A percentile compares a stretch with the other conserved stretches of the same genome.
Conservation (phyloP, 2,888 invertebrate species). For the Caenorhabditis macrosperma region DNA sequence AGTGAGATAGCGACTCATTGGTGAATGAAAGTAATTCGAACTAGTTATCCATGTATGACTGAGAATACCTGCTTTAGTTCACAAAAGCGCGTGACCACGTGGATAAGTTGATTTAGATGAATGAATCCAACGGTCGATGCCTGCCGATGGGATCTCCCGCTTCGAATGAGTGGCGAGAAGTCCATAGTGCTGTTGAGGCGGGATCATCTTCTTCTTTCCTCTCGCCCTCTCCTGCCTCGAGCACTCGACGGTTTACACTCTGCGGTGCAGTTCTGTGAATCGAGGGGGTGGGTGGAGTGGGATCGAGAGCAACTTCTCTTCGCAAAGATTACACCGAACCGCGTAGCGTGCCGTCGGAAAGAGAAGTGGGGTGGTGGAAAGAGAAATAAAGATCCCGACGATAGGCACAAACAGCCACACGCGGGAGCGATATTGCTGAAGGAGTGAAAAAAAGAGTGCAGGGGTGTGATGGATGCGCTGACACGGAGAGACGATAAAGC, state of each 20-base stretch:
- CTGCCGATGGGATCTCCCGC: conserved; percentile 4
- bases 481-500: neutral
- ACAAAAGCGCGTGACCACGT: neutral
- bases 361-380: conserved; percentile 9
- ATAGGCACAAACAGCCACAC: conserved; percentile 23
- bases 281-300: conserved; percentile 59
- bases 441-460: conserved; percentile 4
- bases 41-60: too few species aligned
- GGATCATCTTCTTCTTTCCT: conserved; percentile 30
- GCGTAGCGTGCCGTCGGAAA: conserved; percentile 20
- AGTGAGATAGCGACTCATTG: too few species aligned
- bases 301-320: conserved; percentile 41
- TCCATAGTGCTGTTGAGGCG: conserved; percentile 25
- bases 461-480: neutral
- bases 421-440: conserved; percentile 10
- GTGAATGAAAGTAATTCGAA: too few species aligned
- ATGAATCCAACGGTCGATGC: neutral
- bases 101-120: neutral
- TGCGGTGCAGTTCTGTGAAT: conserved; percentile 55
- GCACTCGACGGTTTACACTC: conserved; percentile 58
- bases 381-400: conserved; percentile 11
- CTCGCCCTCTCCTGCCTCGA: conserved; percentile 26
- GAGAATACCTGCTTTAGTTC: conserved; percentile 12
- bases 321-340: conserved; percentile 41
- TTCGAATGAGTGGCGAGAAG: conserved; percentile 27